phyloP scores from a whole-genome alignment of 1,140 invertebrate species.

The Conus betulinus region DNA sequence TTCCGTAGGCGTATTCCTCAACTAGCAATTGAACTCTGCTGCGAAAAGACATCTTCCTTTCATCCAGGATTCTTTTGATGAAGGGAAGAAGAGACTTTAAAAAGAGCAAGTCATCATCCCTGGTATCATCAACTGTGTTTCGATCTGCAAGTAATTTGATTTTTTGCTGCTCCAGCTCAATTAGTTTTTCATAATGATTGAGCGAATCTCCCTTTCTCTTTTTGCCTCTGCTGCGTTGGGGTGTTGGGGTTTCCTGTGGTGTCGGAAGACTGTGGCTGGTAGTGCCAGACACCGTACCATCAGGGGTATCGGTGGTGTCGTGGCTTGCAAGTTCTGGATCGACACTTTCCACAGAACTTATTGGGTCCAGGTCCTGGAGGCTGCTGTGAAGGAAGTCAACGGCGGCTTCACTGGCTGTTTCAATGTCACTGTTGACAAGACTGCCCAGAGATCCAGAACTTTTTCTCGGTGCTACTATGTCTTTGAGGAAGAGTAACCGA shows the following conservation, averaged over 20 bases:
- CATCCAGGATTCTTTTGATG: conserved; percentile 12
- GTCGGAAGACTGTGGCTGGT: conserved; percentile 8
- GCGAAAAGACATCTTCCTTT: conserved; percentile 21
- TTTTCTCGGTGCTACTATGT: conserved; percentile 8
- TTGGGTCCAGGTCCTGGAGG: neutral
- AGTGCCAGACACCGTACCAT: neutral
- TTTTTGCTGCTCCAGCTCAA: conserved; percentile 10
- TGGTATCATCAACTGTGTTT: conserved; percentile 12
- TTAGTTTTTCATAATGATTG: conserved; percentile 14
- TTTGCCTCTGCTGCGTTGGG: neutral
- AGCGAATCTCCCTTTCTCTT: conserved; percentile 7
- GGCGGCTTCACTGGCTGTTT: neutral
- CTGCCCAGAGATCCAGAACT: neutral
- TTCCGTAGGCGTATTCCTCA: conserved; percentile 23
- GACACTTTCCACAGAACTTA: neutral
- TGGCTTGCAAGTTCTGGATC: conserved; percentile 1
- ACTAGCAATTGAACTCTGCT: conserved; percentile 13
- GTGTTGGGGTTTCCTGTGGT: conserved; percentile 19
- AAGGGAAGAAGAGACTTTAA: conserved; percentile 25
- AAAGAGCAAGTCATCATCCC: conserved; percentile 9
- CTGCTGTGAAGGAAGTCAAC: neutral
- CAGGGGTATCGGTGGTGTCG: neutral
- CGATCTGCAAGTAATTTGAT: conserved; percentile 6
- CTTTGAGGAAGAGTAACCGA: conserved; percentile 18
- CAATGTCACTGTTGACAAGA: neutral